Evolutionary conservation across 1,140 invertebrate species (phyloP).

Genomic region (Trichonephila clavata): DNA sequence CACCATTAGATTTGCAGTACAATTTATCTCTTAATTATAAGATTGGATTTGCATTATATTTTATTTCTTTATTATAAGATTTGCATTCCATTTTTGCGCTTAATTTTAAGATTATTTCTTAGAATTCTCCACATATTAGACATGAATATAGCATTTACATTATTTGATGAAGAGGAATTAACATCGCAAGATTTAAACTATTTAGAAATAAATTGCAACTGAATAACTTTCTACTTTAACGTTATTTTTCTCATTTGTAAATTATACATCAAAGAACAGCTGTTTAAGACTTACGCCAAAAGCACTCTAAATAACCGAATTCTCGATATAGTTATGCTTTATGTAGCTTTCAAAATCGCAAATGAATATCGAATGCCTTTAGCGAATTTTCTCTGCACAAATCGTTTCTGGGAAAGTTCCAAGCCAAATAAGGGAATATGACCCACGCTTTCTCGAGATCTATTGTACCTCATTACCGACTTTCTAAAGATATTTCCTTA

Average conservation of each 20-base stretch:
- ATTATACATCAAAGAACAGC: no score
- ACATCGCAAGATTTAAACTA: no score
- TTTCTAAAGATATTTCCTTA: neutral
- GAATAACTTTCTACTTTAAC: neutral
- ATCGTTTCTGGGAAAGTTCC: conserved; percentile 34
- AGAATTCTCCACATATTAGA: no score
- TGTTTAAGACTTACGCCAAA: neutral
- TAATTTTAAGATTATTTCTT: no score
- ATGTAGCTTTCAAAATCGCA: conserved; percentile 15
- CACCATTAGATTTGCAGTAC: no score
- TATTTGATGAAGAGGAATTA: no score
- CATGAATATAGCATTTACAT: no score
- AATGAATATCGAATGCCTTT: conserved; percentile 22
- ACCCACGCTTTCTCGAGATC: neutral
- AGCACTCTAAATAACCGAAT: neutral
- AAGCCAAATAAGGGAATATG: conserved; percentile 38
- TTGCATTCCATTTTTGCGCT: no score
- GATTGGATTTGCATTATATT: no score
- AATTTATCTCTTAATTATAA: no score
- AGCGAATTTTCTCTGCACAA: neutral
- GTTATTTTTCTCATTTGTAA: neutral
- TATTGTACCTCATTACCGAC: conserved; percentile 29
- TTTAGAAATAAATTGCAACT: no score
- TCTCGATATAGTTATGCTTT: neutral
- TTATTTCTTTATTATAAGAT: no score